Evolutionary conservation across 2,113 vertebrate genomes (phyloP), one percentile per base, ranked within the genome.

Genomic region (Trichomycterus rosablanca): DNA sequence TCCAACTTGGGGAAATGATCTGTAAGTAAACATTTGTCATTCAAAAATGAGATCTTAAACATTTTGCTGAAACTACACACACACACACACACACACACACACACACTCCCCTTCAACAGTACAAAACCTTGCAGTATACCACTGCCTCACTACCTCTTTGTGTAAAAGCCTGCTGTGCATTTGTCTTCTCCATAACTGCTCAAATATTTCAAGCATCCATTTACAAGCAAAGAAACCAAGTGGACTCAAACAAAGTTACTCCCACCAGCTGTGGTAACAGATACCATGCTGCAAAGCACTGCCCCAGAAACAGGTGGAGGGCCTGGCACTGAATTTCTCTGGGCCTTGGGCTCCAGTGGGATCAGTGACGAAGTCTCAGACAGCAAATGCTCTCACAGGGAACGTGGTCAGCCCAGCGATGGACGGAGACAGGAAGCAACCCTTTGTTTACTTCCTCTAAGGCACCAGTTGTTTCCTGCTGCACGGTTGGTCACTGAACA

Each of bases 241-340:
- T 40, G 59, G 49, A 59, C 32, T 60, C 59, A 55, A 75, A 66
- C 69, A 63, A 37, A 51, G 59, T 70, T 59, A 65, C 67, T 61
- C 63, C 59, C 63, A 70, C 67, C 70, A 76, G 74, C 67, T 76
- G 67, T 49, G 42, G 70, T 42, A 68, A 73, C n/a, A 73, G 63
- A 72, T 63, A 16, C 24, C 54, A 24, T 37, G 54, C 44, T 52
- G 37, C 7, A 18, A 15, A 49, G 42, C 49, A 16, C 67, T 59
- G 46, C 63, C 59, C 63, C 30, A 60, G 67, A 18, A 70, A 73
- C 63, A 63, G 63, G 70, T 68, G 59, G 53, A 49, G 34, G 42
- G 39, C 18, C 10, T 15, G 56, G 39, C 54, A 26, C 45, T 57
- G 48, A 28, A 40, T 67, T 61, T 54, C 16, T 22, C 19, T 15